phyloP scores from a whole-genome alignment of 2,888 invertebrate species.

The Drosophila kambysellisi region DNA sequence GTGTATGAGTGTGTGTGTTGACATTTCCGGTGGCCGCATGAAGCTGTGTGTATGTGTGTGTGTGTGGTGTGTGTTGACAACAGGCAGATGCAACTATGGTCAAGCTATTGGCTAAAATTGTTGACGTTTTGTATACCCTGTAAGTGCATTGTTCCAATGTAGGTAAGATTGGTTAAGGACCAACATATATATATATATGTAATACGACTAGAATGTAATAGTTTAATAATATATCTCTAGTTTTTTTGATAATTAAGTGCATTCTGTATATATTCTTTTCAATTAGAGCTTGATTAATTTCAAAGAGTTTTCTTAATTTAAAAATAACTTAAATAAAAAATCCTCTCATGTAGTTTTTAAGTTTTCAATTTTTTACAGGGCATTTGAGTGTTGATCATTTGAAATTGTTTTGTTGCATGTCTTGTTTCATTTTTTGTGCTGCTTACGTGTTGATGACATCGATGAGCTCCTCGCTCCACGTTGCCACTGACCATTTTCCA shows the following conservation, averaged over 20 bases:
- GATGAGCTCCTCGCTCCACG: slow-evolving; percentile 64
- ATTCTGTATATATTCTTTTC: background rate
- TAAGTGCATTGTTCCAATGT: background rate
- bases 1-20: slow-evolving; percentile 38
- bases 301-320: background rate
- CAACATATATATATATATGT: background rate
- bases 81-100: slow-evolving; percentile 54
- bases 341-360: background rate
- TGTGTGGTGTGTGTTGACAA: slow-evolving; percentile 57
- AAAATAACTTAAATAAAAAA: background rate
- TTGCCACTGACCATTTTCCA: slow-evolving; percentile 61
- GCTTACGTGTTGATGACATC: slow-evolving; percentile 70
- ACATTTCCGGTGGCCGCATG: slow-evolving; percentile 60
- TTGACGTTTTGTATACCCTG: slow-evolving; percentile 52
- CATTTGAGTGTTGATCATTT: slow-evolving; percentile 7
- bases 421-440: slow-evolving; percentile 56
- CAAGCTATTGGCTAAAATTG: slow-evolving; percentile 61
- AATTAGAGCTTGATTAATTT: background rate
- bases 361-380: slow-evolving; percentile 6
- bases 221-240: background rate
- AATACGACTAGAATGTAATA: background rate
- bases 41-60: slow-evolving; percentile 28
- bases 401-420: slow-evolving; percentile 5
- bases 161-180: no score
- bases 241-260: background rate